Conservation (phyloP, 2,888 invertebrate species). For the Sepioteuthis lessoniana region DNA sequence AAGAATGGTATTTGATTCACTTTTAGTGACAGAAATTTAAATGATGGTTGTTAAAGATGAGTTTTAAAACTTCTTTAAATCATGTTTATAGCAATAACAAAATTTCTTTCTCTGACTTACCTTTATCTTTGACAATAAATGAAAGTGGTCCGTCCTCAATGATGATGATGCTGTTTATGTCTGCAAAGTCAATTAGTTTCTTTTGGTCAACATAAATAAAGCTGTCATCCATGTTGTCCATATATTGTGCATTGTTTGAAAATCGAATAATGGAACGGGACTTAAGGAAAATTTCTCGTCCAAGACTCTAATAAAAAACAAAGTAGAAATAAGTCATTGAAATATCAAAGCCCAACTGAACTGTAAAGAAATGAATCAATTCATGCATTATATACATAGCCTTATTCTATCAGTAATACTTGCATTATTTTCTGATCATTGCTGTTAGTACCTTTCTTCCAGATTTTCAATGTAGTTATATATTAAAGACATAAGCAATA, state of each 20-base stretch:
- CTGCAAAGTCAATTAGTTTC: not conserved
- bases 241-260: not conserved
- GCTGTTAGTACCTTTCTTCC: no score
- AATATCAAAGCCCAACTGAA: not conserved
- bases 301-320: not conserved
- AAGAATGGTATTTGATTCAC: no score
- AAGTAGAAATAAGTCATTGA: not conserved
- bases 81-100: not conserved
- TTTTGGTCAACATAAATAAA: slow-evolving; percentile 41
- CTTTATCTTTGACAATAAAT: slow-evolving; percentile 25
- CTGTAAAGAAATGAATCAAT: not conserved
- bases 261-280: not conserved
- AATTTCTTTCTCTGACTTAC: not conserved
- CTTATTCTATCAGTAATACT: no score
- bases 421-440: no score
- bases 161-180: not conserved
- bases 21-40: no score
- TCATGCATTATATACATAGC: no score
- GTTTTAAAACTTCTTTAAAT: no score
- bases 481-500: no score
- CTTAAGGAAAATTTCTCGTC: slow-evolving; percentile 39
- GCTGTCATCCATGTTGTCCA: slow-evolving; percentile 42
- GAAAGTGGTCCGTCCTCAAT: slow-evolving; percentile 45
- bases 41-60: no score
- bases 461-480: no score